Evolutionary conservation across 1,140 invertebrate species (phyloP), one percentile per base, ranked within the genome.

Genomic region (Caerostris extrusa): DNA sequence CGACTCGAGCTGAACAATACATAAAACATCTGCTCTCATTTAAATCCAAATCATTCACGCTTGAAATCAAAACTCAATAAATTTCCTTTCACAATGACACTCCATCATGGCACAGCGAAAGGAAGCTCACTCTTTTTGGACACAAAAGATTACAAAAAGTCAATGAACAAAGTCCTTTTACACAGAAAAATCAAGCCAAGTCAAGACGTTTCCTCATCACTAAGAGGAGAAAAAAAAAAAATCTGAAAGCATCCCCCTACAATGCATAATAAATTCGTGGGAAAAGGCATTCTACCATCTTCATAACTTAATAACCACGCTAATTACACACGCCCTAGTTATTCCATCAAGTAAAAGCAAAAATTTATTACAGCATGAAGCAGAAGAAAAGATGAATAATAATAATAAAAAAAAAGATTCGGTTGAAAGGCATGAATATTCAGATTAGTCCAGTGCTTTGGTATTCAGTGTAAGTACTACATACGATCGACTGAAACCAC

Each of bases 271-370:
- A 92, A 92, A 92, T 92, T 67, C 82, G 90, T 91, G 90, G 55
- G 90, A 92, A 85, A 92, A 34, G 58, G 55, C 90, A 82, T 81
- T 82, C 90, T 56, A 50, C 56, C 69, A 56, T 85, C 77, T 50
- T 85, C 90, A 92, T 92, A 92, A 92, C 90, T 92, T 92, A 92
- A 83, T 92, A 92, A 92, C 58, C 82, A 85, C 77, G 71, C 90
- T 92, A 92, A 92, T 92, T 92, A 92, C 90, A 53, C 57, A 67
- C 90, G 90, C 90, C 53, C 90, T 55, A 85, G 81, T 92, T 67
- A 64, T 55, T 69, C 14, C 58, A 34, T 34, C 34, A 34, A 56
- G 60, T 88, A 69, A 71, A 64, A 90, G 88, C 71, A 91, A 82
- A 91, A 91, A 91, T 91, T 91, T 91, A 91, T 91, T 77, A 91